Conservation (phyloP, 2,113 vertebrate genomes). For the Pseudopodoces humilis region DNA sequence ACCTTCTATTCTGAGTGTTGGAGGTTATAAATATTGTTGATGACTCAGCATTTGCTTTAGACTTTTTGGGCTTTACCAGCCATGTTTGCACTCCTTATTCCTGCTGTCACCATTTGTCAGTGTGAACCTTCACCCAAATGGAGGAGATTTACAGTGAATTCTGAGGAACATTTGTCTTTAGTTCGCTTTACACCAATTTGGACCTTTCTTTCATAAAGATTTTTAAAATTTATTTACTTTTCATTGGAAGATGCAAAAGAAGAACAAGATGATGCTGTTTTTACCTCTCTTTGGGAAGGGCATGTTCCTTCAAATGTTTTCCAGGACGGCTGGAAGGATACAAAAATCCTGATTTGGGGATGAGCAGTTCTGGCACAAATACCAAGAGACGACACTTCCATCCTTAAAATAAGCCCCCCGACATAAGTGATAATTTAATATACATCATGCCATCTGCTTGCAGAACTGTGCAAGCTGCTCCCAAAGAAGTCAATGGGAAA, state of each 20-base stretch:
- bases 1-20: conserved; percentile 23
- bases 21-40: conserved; percentile 50
- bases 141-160: background rate
- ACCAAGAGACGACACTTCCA: conserved; percentile 56
- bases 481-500: conserved; percentile 21
- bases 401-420: conserved; percentile 66
- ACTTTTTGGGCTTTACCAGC: background rate
- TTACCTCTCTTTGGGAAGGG: background rate
- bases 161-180: background rate
- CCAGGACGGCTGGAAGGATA: background rate
- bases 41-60: conserved; percentile 57
- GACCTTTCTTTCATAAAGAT: background rate
- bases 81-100: background rate
- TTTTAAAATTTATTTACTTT: background rate
- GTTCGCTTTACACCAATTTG: background rate
- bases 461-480: conserved; percentile 47
- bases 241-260: background rate
- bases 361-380: conserved; percentile 64
- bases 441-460: conserved; percentile 65
- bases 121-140: background rate
- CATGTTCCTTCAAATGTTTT: conserved; percentile 21
- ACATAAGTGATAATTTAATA: conserved; percentile 70
- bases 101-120: background rate
- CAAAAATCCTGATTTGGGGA: conserved; percentile 43
- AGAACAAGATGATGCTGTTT: background rate